Percentiles rank a stretch among this genome's conserved stretches.
These are phyloP conservation scores for Antedon bifida DNA, from an alignment of 35 echinoderm and acorn worm species.

Conservation along the genomic window DNA sequence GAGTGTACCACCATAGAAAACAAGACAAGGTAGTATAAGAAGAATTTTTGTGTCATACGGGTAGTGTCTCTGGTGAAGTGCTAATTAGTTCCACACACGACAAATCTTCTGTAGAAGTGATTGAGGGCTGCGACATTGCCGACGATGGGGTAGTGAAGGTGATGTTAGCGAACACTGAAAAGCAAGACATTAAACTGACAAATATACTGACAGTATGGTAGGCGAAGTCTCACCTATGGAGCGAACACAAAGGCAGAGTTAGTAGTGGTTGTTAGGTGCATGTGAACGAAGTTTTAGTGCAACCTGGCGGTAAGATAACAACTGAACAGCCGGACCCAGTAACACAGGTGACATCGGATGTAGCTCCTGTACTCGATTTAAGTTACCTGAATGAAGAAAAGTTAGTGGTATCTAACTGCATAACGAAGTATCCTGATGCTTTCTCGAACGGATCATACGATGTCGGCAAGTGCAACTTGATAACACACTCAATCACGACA, in stretches of 20 bases:
- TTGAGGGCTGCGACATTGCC: neutral
- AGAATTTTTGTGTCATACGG: too few species aligned
- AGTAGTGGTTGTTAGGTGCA: neutral
- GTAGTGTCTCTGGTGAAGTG: too few species aligned
- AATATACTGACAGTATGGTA: neutral
- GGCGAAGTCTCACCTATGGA: neutral
- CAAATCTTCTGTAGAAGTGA: neutral
- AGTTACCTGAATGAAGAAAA: neutral
- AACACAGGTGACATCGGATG: neutral
- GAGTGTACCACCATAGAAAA: too few species aligned
- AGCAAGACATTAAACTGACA: neutral
- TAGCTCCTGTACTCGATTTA: neutral
- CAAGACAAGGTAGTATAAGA: too few species aligned
- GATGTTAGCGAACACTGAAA: neutral
- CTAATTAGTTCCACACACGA: too few species aligned
- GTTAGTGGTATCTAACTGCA: neutral
- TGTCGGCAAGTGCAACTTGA: constrained; percentile 16
- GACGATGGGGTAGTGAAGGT: neutral
- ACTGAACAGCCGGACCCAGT: neutral
- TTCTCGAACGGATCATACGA: constrained; percentile 16
- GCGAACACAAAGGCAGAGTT: neutral
- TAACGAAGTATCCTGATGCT: neutral
- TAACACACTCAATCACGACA: constrained; percentile 10
- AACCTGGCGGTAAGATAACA: neutral
- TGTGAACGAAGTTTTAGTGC: neutral